Percentiles rank a stretch among this genome's conserved stretches.
Conservation (phyloP, 2,888 invertebrate species). For the Protophormia terraenovae region DNA sequence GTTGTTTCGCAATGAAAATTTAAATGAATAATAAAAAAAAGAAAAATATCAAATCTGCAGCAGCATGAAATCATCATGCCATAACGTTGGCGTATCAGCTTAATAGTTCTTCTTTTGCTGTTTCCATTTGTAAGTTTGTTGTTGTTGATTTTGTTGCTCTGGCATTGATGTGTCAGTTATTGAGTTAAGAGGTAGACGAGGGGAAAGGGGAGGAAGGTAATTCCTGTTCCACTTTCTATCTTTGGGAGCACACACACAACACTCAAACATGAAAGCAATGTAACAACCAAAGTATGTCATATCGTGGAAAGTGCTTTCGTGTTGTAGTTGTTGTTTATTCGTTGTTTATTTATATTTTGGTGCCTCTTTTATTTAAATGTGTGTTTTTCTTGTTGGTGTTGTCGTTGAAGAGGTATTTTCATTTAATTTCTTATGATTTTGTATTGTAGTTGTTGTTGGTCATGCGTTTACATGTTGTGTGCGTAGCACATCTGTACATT, state of each 20-base stretch:
- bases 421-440: too few species aligned
- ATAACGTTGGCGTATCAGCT: constrained; percentile 62
- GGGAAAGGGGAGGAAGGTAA: constrained; percentile 74
- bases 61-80: constrained; percentile 70
- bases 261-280: constrained; percentile 55
- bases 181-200: constrained; percentile 19
- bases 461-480: constrained; percentile 43
- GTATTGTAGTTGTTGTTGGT: constrained; percentile 9
- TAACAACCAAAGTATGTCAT: constrained; percentile 64
- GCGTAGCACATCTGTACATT: constrained; percentile 33
- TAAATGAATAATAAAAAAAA: neutral
- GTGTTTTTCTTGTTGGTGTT: neutral
- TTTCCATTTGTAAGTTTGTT: constrained; percentile 31
- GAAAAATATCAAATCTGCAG: constrained; percentile 49
- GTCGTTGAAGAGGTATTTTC: neutral
- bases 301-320: constrained; percentile 66
- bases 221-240: constrained; percentile 80
- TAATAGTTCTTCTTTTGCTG: constrained; percentile 48
- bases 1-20: constrained; percentile 75
- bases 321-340: constrained; percentile 30
- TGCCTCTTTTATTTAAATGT: constrained; percentile 33
- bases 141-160: constrained; percentile 37
- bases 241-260: constrained; percentile 74
- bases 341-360: constrained; percentile 10
- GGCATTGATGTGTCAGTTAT: constrained; percentile 65